Conservation (phyloP, 2,113 vertebrate species). For the Odocoileus virginianus region DNA sequence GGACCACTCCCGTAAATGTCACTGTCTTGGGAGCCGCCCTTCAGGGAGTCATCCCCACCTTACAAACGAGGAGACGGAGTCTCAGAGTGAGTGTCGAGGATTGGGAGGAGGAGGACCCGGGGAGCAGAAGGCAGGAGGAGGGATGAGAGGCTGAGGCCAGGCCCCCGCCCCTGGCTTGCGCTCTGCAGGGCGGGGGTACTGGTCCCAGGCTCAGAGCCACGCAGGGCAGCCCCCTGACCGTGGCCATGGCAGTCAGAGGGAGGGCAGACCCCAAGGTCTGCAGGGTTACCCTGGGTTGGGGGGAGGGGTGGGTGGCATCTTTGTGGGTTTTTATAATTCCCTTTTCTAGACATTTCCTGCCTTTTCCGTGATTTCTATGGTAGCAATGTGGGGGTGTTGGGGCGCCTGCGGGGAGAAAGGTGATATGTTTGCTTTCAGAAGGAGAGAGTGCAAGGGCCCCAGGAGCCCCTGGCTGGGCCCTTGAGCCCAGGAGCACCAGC, state of each 20-base stretch:
- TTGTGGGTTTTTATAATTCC: not conserved
- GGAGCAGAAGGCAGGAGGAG: not conserved
- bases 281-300: not conserved
- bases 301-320: not conserved
- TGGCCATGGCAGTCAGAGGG: accelerated
- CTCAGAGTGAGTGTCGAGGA: accelerated
- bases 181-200: accelerated
- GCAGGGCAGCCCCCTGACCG: accelerated
- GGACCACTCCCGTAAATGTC: not conserved
- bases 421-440: not conserved
- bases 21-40: not conserved
- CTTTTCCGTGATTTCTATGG: not conserved
- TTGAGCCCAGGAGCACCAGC: no score
- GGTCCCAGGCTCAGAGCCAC: not conserved
- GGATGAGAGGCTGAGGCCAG: not conserved
- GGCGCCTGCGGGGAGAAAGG: not conserved
- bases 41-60: not conserved
- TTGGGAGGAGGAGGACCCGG: not conserved
- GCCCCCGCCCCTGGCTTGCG: accelerated
- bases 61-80: not conserved
- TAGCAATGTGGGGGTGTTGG: accelerated
- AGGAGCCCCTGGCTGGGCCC: accelerated
- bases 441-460: not conserved
- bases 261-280: not conserved
- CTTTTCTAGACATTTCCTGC: not conserved